Conservation (phyloP, 1,140 invertebrate genomes). For the Ceratina japonica region DNA sequence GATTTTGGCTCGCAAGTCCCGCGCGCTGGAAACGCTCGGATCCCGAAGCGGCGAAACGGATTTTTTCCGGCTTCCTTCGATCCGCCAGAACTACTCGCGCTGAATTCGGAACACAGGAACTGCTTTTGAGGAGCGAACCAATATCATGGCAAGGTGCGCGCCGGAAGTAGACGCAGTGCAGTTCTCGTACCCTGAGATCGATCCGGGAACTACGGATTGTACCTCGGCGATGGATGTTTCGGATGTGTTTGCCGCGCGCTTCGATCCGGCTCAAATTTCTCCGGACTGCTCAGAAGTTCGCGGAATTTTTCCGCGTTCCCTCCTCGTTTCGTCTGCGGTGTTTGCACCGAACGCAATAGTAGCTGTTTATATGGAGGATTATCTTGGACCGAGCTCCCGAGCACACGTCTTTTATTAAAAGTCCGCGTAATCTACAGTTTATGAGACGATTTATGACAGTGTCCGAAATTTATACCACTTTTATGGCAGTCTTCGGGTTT, state of each 20-base stretch:
- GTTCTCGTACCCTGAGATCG: no score
- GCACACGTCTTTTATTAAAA: neutral
- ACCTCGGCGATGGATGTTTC: neutral
- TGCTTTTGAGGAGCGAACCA: no score
- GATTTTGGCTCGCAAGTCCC: neutral
- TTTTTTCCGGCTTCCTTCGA: conserved; percentile 39
- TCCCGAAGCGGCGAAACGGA: conserved; percentile 31
- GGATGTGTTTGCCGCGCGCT: neutral
- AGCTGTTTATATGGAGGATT: neutral
- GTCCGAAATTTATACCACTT: neutral
- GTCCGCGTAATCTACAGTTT: no score
- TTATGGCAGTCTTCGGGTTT: no score
- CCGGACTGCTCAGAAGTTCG: neutral
- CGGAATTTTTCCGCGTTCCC: neutral
- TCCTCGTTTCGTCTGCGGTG: neutral
- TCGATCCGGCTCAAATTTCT: neutral
- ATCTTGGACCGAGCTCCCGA: neutral
- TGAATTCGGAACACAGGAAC: no score
- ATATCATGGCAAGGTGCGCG: no score
- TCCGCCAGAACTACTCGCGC: neutral
- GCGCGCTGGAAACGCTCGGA: conserved; percentile 28
- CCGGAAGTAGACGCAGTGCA: no score
- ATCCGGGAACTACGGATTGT: no score
- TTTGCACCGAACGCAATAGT: conserved; percentile 4
- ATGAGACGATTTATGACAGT: neutral